phyloP scores from a whole-genome alignment of 2,888 invertebrate species.

The Macrophya alboannulata region DNA sequence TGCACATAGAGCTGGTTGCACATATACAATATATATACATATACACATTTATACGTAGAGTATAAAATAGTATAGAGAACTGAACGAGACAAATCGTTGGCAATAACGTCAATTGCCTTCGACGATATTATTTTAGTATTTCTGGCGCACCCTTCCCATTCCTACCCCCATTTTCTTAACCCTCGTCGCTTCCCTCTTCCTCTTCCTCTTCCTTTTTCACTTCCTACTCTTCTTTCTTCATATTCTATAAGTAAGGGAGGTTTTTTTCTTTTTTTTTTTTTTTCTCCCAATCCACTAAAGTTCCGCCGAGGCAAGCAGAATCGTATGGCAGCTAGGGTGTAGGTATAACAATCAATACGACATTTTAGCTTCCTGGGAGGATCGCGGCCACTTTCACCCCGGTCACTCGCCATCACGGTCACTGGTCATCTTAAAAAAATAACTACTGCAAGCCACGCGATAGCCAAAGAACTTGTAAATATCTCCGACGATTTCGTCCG shows the following conservation, averaged over 20 bases:
- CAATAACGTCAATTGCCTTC: slow-evolving; percentile 70
- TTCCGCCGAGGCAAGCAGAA: slow-evolving; percentile 65
- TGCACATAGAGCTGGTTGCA: neutral
- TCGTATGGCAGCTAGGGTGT: slow-evolving; percentile 43
- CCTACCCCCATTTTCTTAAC: neutral
- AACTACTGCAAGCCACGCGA: neutral
- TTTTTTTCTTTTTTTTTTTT: neutral
- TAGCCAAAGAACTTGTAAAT: neutral
- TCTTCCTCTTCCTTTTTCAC: slow-evolving; percentile 6
- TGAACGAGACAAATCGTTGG: slow-evolving; percentile 69
- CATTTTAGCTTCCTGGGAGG: slow-evolving; percentile 62
- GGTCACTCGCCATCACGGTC: neutral
- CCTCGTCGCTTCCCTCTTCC: neutral
- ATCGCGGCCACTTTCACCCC: slow-evolving; percentile 62
- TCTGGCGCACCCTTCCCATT: slow-evolving; percentile 57
- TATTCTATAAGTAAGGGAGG: neutral
- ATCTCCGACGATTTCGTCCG: neutral
- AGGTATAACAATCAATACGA: slow-evolving; percentile 70
- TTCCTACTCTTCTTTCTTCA: neutral
- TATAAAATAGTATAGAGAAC: neutral
- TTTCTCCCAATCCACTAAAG: slow-evolving; percentile 1
- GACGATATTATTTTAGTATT: slow-evolving; percentile 71
- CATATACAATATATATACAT: neutral
- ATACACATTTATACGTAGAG: neutral
- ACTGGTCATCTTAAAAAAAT: slow-evolving; percentile 8